Evolutionary conservation across 2,797 vertebrate species (phyloP), one percentile per base, ranked within the genome.

Genomic region (Pangasius macronema): DNA sequence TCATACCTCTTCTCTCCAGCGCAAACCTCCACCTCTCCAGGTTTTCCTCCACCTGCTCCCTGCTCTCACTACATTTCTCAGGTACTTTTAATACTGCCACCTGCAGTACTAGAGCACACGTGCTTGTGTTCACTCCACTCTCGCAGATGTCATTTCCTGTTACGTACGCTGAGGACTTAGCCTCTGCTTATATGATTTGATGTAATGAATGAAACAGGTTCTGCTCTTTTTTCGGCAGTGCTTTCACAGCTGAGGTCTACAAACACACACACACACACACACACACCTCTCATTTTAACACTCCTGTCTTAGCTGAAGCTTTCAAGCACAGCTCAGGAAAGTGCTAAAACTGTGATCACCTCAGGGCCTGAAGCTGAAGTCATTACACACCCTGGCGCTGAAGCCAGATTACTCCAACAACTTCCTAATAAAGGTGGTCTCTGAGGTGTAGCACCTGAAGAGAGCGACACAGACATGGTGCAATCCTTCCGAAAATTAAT

Each of bases 281-380:
- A 80, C 0, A 77, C 91, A 82, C 95, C 95, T 94, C 95, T 95
- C 96, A 95, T 97, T 97, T 97, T 97, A 97, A 96, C 96, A 95
- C 96, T 95, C 92, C 93, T 94, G 95, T 95, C 91, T 93, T 95
- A 91, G 89, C 92, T 81, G 65, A 83, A 85, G 95, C 94, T 88
- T 95, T 96, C 95, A 95, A 95, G 95, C 93, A 94, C 95, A 95
- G 94, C 95, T 94, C 90, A 91, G 92, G 94, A 93, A 96, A 96
- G 96, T 95, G 97, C 95, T 97, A 97, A 97, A 97, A 97, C 96
- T 97, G 97, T 96, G 96, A 96, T 97, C 96, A 98, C 97, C 97
- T 97, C 97, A 96, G 96, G 96, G 95, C 95, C 95, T 94, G 95
- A 96, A 97, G 97, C 96, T 97, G 86, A 83, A 90, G 83, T 90